phyloP scores from a whole-genome alignment of 2,888 invertebrate genomes.

The Bedellia somnulentella region DNA sequence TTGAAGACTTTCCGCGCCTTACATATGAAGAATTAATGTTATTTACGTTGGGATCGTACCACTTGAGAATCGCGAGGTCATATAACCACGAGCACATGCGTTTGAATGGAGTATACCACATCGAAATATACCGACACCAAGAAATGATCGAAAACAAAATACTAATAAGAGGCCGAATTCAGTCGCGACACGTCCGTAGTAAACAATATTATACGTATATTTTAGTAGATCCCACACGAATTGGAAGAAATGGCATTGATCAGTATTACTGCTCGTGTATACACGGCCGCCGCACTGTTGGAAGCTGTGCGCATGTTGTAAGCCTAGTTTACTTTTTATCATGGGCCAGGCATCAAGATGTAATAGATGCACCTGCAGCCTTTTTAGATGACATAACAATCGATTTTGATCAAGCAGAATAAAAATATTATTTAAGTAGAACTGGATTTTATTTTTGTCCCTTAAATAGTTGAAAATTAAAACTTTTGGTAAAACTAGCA shows the following conservation, averaged over 20 bases:
- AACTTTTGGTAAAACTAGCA: too few relatives aligned
- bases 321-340: slow-evolving; percentile 6
- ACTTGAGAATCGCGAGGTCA: slow-evolving; percentile 9
- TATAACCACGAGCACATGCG: slow-evolving; percentile 11
- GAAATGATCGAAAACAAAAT: slow-evolving; percentile 2
- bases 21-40: slow-evolving; percentile 7
- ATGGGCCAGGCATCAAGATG: too few relatives aligned
- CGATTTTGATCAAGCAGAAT: too few relatives aligned
- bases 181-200: slow-evolving; percentile 6
- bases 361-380: background rate
- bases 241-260: slow-evolving; percentile 5
- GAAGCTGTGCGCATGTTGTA: slow-evolving; percentile 6
- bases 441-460: too few relatives aligned
- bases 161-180: too few relatives aligned
- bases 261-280: slow-evolving; percentile 7
- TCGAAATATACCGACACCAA: slow-evolving; percentile 3
- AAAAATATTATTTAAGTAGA: background rate
- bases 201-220: slow-evolving; percentile 6
- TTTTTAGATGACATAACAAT: slow-evolving; percentile 1
- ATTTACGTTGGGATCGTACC: slow-evolving; percentile 9
- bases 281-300: too few relatives aligned
- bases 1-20: slow-evolving; percentile 3
- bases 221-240: slow-evolving; percentile 2
- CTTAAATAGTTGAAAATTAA: too few relatives aligned
- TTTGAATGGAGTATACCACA: slow-evolving; percentile 2